Conservation (phyloP, 92 coral and sea anemone species). For the Porites rus region DNA sequence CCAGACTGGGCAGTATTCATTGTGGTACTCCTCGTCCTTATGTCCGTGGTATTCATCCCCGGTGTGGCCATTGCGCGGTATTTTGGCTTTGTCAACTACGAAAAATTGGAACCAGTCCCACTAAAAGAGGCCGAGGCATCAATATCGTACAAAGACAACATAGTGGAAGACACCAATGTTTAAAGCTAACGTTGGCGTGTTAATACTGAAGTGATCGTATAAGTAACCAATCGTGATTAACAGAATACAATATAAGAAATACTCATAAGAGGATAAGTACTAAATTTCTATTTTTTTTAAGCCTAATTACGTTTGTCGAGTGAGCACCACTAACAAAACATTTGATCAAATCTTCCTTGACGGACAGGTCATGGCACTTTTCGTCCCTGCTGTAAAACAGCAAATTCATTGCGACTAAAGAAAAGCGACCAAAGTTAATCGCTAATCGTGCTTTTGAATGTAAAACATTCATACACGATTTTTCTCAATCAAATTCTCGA, state of each 20-base stretch:
- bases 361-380: background rate
- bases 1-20: conserved; percentile 91
- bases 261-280: background rate
- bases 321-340: background rate
- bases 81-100: conserved; percentile 64
- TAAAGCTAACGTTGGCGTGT: background rate
- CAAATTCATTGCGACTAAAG: too few relatives aligned
- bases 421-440: too few relatives aligned
- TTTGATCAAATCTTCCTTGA: background rate
- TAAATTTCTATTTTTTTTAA: background rate
- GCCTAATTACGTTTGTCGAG: background rate
- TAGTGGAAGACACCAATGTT: background rate
- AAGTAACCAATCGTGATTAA: background rate
- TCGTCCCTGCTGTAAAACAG: too few relatives aligned
- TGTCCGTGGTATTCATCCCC: conserved; percentile 83
- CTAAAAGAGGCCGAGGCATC: conserved; percentile 32
- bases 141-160: conserved; percentile 1
- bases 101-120: conserved; percentile 51
- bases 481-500: background rate
- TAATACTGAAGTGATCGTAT: background rate
- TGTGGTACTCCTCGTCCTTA: conserved; percentile 71
- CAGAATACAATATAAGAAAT: background rate
- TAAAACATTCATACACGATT: background rate
- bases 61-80: conserved; percentile 78
- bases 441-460: too few relatives aligned